Evolutionary conservation across 2,888 invertebrate genomes (phyloP).

Genomic region (Xestia xanthographa): DNA sequence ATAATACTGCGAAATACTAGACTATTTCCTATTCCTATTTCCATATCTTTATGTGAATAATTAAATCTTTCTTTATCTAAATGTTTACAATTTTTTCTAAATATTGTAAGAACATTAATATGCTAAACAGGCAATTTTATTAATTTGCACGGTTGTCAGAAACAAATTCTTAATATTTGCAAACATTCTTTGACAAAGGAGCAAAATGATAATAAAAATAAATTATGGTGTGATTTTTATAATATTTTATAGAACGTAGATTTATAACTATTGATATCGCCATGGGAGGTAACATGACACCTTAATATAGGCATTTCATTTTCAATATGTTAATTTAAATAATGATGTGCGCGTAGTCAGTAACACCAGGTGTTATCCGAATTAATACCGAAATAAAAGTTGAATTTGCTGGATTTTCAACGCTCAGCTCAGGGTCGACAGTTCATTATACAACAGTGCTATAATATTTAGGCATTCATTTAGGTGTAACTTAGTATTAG

Average conservation of each 20-base stretch:
- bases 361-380: no score
- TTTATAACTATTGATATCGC: conserved; percentile 15
- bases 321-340: no score
- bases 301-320: not conserved
- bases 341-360: no score
- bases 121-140: conserved; percentile 34
- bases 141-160: conserved; percentile 22
- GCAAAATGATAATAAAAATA: not conserved
- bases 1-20: conserved; percentile 15
- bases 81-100: conserved; percentile 28
- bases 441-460: no score
- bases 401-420: no score
- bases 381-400: no score
- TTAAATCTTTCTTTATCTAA: conserved; percentile 26
- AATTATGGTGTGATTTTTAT: not conserved
- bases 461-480: not conserved
- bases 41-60: conserved; percentile 30
- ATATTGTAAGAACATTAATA: conserved; percentile 40
- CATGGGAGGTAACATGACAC: conserved; percentile 2
- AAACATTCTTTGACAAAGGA: conserved; percentile 13
- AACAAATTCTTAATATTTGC: conserved; percentile 26
- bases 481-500: not conserved
- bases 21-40: no score
- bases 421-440: no score
- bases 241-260: not conserved